Evolutionary conservation across 2,888 invertebrate species (phyloP).

Genomic region (Malthinus seriepunctatus): DNA sequence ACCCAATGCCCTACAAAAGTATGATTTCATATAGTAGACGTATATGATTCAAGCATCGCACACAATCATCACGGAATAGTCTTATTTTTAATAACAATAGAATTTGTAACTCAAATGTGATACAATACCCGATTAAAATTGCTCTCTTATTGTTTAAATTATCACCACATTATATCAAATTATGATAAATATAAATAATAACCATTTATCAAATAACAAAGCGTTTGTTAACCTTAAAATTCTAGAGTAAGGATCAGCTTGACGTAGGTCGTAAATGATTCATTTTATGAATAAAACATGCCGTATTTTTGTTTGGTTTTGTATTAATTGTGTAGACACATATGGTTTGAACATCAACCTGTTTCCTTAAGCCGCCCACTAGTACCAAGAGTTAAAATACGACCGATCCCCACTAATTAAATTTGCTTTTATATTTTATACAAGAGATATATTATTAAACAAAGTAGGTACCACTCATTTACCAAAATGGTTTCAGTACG

Average conservation of each 20-base stretch:
- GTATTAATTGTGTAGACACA: constrained; percentile 32
- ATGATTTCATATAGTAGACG: too few species aligned
- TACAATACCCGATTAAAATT: constrained; percentile 8
- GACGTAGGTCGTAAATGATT: constrained; percentile 33
- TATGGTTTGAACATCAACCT: constrained; percentile 31
- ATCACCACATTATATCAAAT: constrained; percentile 13
- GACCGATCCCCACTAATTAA: constrained; percentile 29
- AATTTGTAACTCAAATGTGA: constrained; percentile 9
- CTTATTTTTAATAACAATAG: too few species aligned
- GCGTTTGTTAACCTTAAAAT: constrained; percentile 29
- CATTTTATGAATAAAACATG: constrained; percentile 33
- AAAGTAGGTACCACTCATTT: constrained; percentile 22
- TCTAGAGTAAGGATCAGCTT: constrained; percentile 27
- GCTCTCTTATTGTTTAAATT: constrained; percentile 12
- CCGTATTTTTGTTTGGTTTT: constrained; percentile 28
- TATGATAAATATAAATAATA: constrained; percentile 19
- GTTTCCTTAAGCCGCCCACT: constrained; percentile 30
- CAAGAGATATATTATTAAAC: constrained; percentile 23
- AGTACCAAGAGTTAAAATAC: constrained; percentile 24
- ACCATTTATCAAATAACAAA: constrained; percentile 27
- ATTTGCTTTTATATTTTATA: constrained; percentile 22
- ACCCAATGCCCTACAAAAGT: too few species aligned
- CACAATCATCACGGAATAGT: too few species aligned
- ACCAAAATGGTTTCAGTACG: constrained; percentile 15
- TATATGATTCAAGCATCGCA: too few species aligned